Evolutionary conservation across 2,888 invertebrate genomes (phyloP).

Genomic region (Rhorus exstirpatorius): DNA sequence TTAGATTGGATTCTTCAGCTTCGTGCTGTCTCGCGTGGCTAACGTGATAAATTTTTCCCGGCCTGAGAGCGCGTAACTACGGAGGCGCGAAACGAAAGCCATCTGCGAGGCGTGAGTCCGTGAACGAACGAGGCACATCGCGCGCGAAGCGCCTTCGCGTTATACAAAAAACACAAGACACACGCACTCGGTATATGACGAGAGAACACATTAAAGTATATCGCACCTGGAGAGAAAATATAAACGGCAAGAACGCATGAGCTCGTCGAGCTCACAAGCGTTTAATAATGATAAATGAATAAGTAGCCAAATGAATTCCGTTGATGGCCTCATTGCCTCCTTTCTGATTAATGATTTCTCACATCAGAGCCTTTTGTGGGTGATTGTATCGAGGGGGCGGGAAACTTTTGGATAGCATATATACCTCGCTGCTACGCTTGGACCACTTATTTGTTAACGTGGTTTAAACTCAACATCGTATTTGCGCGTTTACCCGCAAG

Average conservation of each 20-base stretch:
- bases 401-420: slow-evolving; percentile 43
- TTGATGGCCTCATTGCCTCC: slow-evolving; percentile 82
- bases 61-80: slow-evolving; percentile 66
- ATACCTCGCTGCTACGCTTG: background rate
- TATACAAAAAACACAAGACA: slow-evolving; percentile 57
- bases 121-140: slow-evolving; percentile 63
- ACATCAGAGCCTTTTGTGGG: slow-evolving; percentile 68
- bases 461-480: background rate
- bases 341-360: slow-evolving; percentile 81
- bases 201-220: slow-evolving; percentile 40
- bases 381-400: slow-evolving; percentile 32
- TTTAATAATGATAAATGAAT: slow-evolving; percentile 85
- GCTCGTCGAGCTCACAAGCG: slow-evolving; percentile 70
- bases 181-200: slow-evolving; percentile 20
- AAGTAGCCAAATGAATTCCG: slow-evolving; percentile 84
- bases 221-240: slow-evolving; percentile 69
- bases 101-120: slow-evolving; percentile 71
- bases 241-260: slow-evolving; percentile 70
- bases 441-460: slow-evolving; percentile 7
- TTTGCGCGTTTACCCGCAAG: background rate
- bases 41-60: slow-evolving; percentile 52
- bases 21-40: slow-evolving; percentile 8
- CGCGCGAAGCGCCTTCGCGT: background rate
- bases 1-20: slow-evolving; percentile 38
- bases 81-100: slow-evolving; percentile 74